These are phyloP conservation scores for Bos indicus DNA, from an alignment of 2,113 vertebrate species.

Conservation along the genomic window DNA sequence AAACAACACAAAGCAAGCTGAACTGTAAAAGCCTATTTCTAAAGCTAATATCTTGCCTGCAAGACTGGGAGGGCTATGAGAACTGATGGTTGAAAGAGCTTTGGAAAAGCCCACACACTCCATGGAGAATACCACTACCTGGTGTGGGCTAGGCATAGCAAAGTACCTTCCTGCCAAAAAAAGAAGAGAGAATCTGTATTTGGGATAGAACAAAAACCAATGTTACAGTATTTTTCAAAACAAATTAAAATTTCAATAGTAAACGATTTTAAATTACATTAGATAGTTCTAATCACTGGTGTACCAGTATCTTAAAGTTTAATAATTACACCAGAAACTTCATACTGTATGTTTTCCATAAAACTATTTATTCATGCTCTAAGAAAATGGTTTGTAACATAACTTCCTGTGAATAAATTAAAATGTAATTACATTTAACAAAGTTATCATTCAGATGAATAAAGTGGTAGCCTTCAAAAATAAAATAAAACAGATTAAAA, in stretches of 20 bases:
- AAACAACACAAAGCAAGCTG: constrained; percentile 72
- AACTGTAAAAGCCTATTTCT: constrained; percentile 80
- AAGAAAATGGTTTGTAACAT: constrained; percentile 26
- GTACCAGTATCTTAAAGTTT: background rate
- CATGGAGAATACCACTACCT: constrained; percentile 90
- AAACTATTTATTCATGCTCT: constrained; percentile 28
- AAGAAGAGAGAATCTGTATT: constrained; percentile 81
- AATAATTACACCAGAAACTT: constrained; percentile 43
- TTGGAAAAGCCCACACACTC: constrained; percentile 90
- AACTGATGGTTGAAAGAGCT: constrained; percentile 85
- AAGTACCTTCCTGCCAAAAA: constrained; percentile 89
- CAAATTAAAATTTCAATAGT: constrained; percentile 31
- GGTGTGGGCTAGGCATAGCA: constrained; percentile 86
- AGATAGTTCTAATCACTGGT: constrained; percentile 17
- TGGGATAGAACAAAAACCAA: constrained; percentile 69
- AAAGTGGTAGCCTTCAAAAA: background rate
- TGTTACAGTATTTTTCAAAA: constrained; percentile 56
- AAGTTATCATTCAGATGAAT: constrained; percentile 38
- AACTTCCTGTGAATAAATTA: constrained; percentile 25
- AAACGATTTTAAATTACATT: constrained; percentile 16
- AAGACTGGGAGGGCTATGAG: constrained; percentile 84
- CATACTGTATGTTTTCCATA: background rate
- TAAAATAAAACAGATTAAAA: background rate
- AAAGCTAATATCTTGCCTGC: constrained; percentile 86
- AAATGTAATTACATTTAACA: constrained; percentile 36